Conservation (phyloP, 2,113 vertebrate species). For the Nibea albiflora region DNA sequence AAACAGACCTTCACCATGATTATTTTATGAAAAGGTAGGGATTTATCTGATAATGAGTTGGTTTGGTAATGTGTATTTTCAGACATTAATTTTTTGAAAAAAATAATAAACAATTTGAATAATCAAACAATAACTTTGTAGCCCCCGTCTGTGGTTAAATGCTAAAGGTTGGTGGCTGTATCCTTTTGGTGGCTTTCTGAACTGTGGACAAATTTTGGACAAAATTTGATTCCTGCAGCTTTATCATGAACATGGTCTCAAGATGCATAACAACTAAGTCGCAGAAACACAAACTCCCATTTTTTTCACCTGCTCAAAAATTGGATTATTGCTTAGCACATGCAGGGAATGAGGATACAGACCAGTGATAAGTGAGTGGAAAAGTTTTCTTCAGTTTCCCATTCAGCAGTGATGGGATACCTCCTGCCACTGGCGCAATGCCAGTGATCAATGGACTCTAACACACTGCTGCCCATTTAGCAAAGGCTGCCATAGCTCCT, state of each 20-base stretch:
- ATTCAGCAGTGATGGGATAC: constrained; percentile 77
- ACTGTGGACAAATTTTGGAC: not conserved
- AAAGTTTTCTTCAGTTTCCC: constrained; percentile 15
- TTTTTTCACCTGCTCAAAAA: not conserved
- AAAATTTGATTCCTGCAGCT: not conserved
- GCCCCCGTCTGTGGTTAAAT: too few relatives aligned
- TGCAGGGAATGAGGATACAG: not conserved
- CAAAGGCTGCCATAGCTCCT: constrained; percentile 55
- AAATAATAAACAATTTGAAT: too few relatives aligned
- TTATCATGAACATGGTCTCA: not conserved
- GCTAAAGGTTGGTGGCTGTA: not conserved
- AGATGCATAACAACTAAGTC: not conserved
- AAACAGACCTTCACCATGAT: too few relatives aligned
- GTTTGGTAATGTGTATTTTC: too few relatives aligned
- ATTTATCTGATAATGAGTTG: too few relatives aligned
- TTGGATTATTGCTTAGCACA: constrained; percentile 38
- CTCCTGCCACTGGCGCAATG: constrained; percentile 46
- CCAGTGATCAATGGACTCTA: constrained; percentile 62
- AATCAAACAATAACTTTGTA: too few relatives aligned
- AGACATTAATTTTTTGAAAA: too few relatives aligned
- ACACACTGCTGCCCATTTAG: constrained; percentile 44
- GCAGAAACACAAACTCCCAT: not conserved
- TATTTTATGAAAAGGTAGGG: too few relatives aligned
- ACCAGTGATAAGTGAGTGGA: constrained; percentile 28
- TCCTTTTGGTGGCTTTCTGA: not conserved